phyloP scores from a whole-genome alignment of 2,113 vertebrate genomes.

The Phyllostomus discolor region DNA sequence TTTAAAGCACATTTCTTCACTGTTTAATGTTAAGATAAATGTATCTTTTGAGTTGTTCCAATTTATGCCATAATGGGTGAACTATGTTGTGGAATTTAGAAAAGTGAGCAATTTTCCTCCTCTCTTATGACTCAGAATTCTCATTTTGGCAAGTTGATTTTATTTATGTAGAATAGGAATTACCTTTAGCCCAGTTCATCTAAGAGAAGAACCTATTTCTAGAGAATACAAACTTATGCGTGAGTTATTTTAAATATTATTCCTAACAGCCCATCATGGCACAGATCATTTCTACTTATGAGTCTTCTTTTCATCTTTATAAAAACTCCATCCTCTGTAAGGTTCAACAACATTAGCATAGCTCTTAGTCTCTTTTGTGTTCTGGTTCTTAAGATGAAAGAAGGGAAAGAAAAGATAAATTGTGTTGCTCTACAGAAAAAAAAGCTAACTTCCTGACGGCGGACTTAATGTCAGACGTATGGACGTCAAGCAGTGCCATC shows the following conservation, averaged over 20 bases:
- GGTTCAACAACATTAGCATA: background rate
- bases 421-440: background rate
- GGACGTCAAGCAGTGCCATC: background rate
- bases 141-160: conserved; percentile 27
- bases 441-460: background rate
- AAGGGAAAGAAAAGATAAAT: background rate
- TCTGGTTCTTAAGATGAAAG: background rate
- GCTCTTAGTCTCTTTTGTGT: background rate
- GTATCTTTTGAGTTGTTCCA: background rate
- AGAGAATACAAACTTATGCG: background rate
- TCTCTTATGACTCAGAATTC: conserved; percentile 18
- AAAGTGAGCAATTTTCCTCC: background rate
- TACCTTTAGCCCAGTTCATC: background rate
- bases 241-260: background rate
- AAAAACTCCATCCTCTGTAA: background rate
- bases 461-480: conserved; percentile 12
- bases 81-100: conserved; percentile 1
- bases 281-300: background rate
- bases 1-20: conserved; percentile 12
- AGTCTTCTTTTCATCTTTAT: background rate
- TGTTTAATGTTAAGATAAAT: background rate
- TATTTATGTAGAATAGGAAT: background rate
- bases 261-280: background rate
- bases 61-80: background rate
- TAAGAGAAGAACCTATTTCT: conserved; percentile 9